phyloP scores from a whole-genome alignment of 2,113 vertebrate genomes.

The Marmota monax region DNA sequence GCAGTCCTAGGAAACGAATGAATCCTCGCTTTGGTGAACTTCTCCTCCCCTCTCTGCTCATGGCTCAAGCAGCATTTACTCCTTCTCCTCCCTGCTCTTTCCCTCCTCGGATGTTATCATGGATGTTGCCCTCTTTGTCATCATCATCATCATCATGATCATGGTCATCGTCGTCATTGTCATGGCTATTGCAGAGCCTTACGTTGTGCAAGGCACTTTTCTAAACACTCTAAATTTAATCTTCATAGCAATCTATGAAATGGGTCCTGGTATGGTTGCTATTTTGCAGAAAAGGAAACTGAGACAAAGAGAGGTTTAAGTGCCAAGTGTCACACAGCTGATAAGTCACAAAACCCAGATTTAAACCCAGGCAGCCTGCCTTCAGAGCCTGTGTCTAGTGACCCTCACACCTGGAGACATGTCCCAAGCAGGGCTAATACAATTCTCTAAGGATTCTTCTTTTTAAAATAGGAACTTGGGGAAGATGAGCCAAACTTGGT shows the following conservation, averaged over 20 bases:
- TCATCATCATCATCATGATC: not conserved
- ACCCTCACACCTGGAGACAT: not conserved
- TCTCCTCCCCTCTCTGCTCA: not conserved
- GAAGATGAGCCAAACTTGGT: not conserved
- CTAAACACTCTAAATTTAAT: not conserved
- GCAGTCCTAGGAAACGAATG: not conserved
- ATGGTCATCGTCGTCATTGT: fast-evolving
- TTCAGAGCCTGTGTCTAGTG: not conserved
- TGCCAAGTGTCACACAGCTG: not conserved
- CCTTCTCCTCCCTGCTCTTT: not conserved
- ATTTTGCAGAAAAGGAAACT: not conserved
- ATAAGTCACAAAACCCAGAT: not conserved
- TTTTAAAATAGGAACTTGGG: not conserved
- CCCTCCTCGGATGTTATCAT: not conserved
- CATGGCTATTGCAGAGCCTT: not conserved
- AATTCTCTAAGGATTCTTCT: not conserved
- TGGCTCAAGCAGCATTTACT: not conserved
- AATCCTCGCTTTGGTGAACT: not conserved
- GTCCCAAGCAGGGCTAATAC: not conserved
- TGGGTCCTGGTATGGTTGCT: not conserved
- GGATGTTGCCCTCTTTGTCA: no score
- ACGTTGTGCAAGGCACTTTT: not conserved
- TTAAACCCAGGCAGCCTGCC: not conserved
- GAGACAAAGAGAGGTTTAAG: not conserved
- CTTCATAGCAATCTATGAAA: not conserved